Percentiles rank a stretch among this genome's conserved stretches.
Evolutionary conservation across 2,888 invertebrate genomes (phyloP).

Genomic region (Caenorhabditis japonica): DNA sequence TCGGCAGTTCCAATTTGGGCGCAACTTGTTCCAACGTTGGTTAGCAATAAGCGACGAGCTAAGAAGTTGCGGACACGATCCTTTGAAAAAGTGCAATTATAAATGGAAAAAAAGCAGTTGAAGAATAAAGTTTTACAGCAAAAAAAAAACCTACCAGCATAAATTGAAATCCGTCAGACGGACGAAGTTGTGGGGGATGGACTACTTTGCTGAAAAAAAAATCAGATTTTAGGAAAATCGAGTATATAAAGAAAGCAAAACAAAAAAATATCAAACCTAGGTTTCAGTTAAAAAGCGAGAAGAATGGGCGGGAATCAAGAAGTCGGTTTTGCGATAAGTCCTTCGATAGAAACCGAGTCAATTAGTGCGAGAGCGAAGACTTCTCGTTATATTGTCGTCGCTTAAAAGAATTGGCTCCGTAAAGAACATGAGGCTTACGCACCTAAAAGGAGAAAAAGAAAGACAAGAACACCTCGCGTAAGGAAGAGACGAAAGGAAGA

Average conservation of each 20-base stretch:
- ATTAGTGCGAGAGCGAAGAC: slow-evolving; percentile 47
- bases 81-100: slow-evolving; percentile 31
- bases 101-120: neutral
- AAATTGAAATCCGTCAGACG: slow-evolving; percentile 18
- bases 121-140: too few species aligned
- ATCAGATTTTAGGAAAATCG: too few species aligned
- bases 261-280: neutral
- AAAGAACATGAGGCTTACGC: slow-evolving; percentile 26
- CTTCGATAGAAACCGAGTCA: slow-evolving; percentile 37
- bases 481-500: slow-evolving; percentile 36
- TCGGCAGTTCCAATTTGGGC: slow-evolving; percentile 61
- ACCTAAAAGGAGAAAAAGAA: slow-evolving; percentile 25
- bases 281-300: too few species aligned
- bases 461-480: slow-evolving; percentile 47
- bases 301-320: slow-evolving; percentile 39
- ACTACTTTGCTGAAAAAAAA: slow-evolving; percentile 1
- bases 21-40: slow-evolving; percentile 56
- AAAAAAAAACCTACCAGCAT: slow-evolving; percentile 26
- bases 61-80: slow-evolving; percentile 44
- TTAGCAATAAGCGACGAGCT: slow-evolving; percentile 53
- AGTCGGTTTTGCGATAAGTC: slow-evolving; percentile 37
- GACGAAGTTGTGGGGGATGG: slow-evolving; percentile 6
- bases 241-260: neutral
- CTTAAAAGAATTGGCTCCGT: slow-evolving; percentile 48
- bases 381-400: slow-evolving; percentile 47